phyloP scores from a whole-genome alignment of 2,888 invertebrate genomes.

The Hydraecia micacea region DNA sequence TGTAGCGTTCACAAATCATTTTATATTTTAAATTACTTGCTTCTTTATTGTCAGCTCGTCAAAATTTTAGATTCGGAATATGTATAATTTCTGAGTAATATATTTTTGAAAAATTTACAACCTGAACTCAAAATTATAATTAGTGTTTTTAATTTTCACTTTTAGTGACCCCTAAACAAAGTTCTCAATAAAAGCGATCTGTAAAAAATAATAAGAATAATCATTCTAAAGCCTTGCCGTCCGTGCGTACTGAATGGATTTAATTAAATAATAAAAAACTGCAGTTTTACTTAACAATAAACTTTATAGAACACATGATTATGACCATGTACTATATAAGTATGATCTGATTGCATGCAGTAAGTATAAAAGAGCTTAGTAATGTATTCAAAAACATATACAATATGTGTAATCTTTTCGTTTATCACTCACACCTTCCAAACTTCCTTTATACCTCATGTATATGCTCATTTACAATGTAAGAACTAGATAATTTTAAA shows the following conservation, averaged over 20 bases:
- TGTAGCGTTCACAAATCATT: conserved; percentile 47
- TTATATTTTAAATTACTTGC: conserved; percentile 37
- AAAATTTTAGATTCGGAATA: conserved; percentile 60
- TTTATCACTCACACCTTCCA: conserved; percentile 9
- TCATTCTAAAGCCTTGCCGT: conserved; percentile 78
- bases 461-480: conserved; percentile 38
- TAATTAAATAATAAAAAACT: conserved; percentile 46
- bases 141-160: conserved; percentile 61
- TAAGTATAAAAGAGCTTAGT: conserved; percentile 69
- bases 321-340: conserved; percentile 65
- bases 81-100: conserved; percentile 75
- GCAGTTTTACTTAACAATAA: conserved; percentile 56
- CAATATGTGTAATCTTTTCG: conserved; percentile 14
- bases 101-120: conserved; percentile 86
- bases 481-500: conserved; percentile 27
- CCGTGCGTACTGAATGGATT: conserved; percentile 67
- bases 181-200: conserved; percentile 44
- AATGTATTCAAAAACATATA: conserved; percentile 48
- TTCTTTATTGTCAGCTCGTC: conserved; percentile 41
- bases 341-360: conserved; percentile 48
- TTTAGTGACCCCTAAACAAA: conserved; percentile 57
- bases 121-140: conserved; percentile 69
- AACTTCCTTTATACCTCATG: conserved; percentile 34
- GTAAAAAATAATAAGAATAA: conserved; percentile 50
- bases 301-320: conserved; percentile 68